Evolutionary conservation across 92 coral and sea anemone genomes (phyloP).

Genomic region (Blastomussa wellsi): DNA sequence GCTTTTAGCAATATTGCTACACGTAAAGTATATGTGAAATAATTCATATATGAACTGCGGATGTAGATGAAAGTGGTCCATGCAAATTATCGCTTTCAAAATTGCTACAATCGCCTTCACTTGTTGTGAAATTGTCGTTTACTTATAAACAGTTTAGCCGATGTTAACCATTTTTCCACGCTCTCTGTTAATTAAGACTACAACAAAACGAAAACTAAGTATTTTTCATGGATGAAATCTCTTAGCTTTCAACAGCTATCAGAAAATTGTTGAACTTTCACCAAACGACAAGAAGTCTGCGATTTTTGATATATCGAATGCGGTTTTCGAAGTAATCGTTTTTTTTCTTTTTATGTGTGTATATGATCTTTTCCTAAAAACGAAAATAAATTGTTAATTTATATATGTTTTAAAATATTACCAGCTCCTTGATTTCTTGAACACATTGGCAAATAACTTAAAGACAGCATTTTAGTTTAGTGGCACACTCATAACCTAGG

Average conservation of each 20-base stretch:
- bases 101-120: conserved; percentile 4
- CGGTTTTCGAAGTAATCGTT: neutral
- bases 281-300: neutral
- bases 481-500: neutral
- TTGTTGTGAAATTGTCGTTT: neutral
- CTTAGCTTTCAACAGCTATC: neutral
- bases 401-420: neutral
- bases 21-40: no score
- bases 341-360: neutral
- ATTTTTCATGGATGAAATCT: neutral
- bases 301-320: no score
- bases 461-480: neutral
- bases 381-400: neutral
- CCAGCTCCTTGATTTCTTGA: neutral
- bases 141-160: neutral
- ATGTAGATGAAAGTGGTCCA: no score
- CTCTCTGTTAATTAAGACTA: conserved; percentile 21
- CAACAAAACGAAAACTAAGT: neutral
- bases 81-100: no score
- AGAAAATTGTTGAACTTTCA: neutral
- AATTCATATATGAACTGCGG: no score
- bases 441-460: neutral
- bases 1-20: conserved; percentile 15
- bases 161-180: neutral
- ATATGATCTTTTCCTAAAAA: neutral